These are phyloP conservation scores for Tineola bisselliella DNA, from an alignment of 2,888 invertebrate species.

Conservation along the genomic window DNA sequence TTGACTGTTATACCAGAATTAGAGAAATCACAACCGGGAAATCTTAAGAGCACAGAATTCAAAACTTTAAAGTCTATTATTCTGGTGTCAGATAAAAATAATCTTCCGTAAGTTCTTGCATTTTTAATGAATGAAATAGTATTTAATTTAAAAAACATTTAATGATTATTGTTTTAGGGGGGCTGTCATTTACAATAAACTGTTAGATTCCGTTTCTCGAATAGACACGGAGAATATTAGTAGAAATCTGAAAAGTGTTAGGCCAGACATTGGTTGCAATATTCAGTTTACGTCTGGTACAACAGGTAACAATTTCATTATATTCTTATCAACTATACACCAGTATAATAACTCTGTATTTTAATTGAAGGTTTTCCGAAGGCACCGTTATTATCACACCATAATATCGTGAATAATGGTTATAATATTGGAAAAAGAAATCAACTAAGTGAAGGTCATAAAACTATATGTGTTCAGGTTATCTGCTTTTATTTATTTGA, in stretches of 20 bases:
- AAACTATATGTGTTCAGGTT: constrained; percentile 21
- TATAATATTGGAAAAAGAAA: constrained; percentile 68
- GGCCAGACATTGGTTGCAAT: constrained; percentile 75
- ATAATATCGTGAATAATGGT: constrained; percentile 79
- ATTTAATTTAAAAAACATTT: too few relatives aligned
- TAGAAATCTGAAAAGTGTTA: constrained; percentile 44
- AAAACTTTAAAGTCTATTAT: constrained; percentile 69
- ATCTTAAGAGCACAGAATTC: constrained; percentile 44
- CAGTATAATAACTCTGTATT: background rate
- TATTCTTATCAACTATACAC: background rate
- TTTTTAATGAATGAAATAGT: too few relatives aligned
- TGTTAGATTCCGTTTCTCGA: constrained; percentile 30
- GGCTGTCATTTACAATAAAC: constrained; percentile 43
- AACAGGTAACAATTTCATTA: constrained; percentile 58
- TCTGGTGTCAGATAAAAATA: constrained; percentile 44
- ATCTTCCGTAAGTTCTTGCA: constrained; percentile 43
- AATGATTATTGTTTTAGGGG: constrained; percentile 30
- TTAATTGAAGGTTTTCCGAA: constrained; percentile 69
- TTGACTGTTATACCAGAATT: constrained; percentile 70
- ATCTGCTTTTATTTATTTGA: background rate
- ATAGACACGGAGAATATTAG: constrained; percentile 30
- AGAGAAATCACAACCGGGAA: constrained; percentile 39
- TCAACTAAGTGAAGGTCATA: constrained; percentile 41
- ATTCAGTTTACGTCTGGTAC: constrained; percentile 89
- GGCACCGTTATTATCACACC: constrained; percentile 77